phyloP scores from a whole-genome alignment of 2,113 vertebrate genomes.

The Lophius piscatorius region DNA sequence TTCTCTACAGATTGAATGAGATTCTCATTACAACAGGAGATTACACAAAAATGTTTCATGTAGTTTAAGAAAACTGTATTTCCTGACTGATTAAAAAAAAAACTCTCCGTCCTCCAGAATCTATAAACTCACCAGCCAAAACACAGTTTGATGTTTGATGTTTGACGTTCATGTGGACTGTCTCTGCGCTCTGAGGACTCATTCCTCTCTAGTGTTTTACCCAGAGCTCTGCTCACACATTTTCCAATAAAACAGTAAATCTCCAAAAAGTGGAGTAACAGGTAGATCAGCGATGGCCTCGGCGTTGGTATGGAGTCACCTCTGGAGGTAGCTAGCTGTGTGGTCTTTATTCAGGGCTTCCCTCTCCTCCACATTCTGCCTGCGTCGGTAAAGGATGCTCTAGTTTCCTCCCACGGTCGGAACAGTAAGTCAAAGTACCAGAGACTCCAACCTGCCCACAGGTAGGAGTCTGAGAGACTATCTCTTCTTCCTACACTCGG shows the following conservation, averaged over 20 bases:
- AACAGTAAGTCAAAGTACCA: constrained; percentile 29
- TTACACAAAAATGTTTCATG: too few relatives aligned
- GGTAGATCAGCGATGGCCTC: neutral
- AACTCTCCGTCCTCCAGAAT: too few relatives aligned
- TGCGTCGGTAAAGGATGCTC: constrained; percentile 22
- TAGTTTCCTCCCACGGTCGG: constrained; percentile 41
- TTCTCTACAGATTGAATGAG: constrained; percentile 22
- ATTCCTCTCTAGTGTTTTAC: too few relatives aligned
- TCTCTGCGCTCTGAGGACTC: too few relatives aligned
- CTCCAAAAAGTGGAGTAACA: neutral
- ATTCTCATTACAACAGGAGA: constrained; percentile 14
- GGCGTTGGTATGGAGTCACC: neutral
- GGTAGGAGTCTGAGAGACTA: constrained; percentile 28
- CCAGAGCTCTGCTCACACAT: too few relatives aligned
- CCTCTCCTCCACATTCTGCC: constrained; percentile 19
- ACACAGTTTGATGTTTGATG: too few relatives aligned
- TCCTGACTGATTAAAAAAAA: too few relatives aligned
- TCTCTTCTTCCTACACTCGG: constrained; percentile 10
- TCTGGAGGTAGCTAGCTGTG: constrained; percentile 2
- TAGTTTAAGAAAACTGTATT: too few relatives aligned
- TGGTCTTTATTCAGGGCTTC: constrained; percentile 20
- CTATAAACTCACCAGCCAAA: too few relatives aligned
- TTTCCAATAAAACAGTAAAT: too few relatives aligned
- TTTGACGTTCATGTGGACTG: too few relatives aligned
- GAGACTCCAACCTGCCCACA: constrained; percentile 48